A percentile compares a stretch with the other conserved stretches of the same genome.
phyloP scores from a whole-genome alignment of 2,113 vertebrate species.

The Jacana jacana region DNA sequence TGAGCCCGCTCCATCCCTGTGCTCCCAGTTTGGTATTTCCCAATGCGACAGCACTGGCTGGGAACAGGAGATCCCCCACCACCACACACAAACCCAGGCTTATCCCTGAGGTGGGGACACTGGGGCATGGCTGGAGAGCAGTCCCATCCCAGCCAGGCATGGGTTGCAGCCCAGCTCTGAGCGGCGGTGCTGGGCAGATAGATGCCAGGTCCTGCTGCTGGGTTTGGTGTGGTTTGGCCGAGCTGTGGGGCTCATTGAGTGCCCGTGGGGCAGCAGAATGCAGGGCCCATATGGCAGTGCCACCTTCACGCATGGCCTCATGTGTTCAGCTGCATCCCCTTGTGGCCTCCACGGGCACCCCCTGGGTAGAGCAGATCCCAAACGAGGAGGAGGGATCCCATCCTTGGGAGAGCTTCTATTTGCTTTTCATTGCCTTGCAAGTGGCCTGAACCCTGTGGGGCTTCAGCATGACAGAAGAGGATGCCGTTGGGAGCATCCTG shows the following conservation, averaged over 20 bases:
- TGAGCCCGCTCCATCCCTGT: fast-evolving
- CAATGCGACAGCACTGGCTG: fast-evolving
- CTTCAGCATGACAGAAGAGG: not conserved
- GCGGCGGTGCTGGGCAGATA: not conserved
- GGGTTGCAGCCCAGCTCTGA: not conserved
- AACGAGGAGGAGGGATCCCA: not conserved
- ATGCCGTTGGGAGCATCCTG: not conserved
- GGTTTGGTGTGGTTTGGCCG: not conserved
- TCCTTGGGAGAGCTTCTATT: not conserved
- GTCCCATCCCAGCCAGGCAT: not conserved
- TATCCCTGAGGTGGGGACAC: not conserved
- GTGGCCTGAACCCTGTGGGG: not conserved
- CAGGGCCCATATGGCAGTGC: not conserved
- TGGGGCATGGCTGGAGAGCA: not conserved
- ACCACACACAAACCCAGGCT: fast-evolving
- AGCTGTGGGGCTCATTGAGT: not conserved
- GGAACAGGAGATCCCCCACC: not conserved
- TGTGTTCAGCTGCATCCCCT: not conserved
- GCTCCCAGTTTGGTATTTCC: not conserved
- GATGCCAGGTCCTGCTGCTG: not conserved
- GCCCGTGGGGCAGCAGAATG: not conserved
- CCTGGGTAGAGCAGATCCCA: not conserved
- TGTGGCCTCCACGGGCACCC: not conserved
- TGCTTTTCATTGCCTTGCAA: not conserved
- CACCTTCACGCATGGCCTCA: too few relatives aligned